phyloP scores from a whole-genome alignment of 2,888 invertebrate genomes.

The Polyommatus iphigenia region DNA sequence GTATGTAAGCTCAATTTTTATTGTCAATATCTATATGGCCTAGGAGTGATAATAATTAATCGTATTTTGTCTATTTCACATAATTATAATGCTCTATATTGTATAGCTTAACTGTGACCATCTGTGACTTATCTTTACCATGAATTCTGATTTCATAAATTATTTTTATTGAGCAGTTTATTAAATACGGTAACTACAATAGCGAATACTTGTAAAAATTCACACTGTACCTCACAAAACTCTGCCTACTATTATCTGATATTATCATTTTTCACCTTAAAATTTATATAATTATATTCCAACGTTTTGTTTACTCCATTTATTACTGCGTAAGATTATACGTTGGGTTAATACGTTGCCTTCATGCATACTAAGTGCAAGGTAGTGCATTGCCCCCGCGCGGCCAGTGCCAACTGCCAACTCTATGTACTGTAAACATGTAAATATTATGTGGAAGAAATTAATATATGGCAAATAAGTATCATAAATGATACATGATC shows the following conservation, averaged over 20 bases:
- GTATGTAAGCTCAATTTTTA: no score
- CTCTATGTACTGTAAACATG: conserved; percentile 22
- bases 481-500: not conserved
- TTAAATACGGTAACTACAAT: no score
- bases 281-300: conserved; percentile 5
- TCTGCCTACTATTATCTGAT: not conserved
- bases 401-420: conserved; percentile 48
- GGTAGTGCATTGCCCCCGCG: conserved; percentile 70
- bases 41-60: no score
- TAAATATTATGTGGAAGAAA: not conserved
- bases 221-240: not conserved
- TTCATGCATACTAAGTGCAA: conserved; percentile 73
- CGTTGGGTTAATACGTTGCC: conserved; percentile 46
- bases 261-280: not conserved
- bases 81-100: no score
- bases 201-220: no score
- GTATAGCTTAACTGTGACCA: no score
- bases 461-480: not conserved
- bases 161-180: no score
- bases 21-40: no score
- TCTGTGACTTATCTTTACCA: no score
- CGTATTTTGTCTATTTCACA: no score
- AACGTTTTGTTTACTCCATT: conserved; percentile 29
- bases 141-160: no score
- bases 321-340: conserved; percentile 34